A percentile compares a stretch with the other conserved stretches of the same genome.
These are phyloP conservation scores for Melieria crassipennis DNA, from an alignment of 2,888 invertebrate species.

Conservation along the genomic window DNA sequence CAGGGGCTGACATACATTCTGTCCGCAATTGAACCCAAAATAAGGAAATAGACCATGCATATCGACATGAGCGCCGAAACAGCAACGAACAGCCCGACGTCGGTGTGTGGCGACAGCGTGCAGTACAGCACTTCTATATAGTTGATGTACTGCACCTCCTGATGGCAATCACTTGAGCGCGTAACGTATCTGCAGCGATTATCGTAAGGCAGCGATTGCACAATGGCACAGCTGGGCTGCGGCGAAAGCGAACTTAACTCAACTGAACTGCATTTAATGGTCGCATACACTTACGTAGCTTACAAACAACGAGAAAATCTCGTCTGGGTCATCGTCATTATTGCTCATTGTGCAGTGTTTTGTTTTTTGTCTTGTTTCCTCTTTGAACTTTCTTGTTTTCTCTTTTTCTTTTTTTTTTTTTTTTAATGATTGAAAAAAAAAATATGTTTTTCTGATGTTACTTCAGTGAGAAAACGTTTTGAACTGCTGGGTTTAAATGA, in stretches of 20 bases:
- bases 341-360: no score
- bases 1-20: slow-evolving; percentile 66
- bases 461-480: no score
- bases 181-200: slow-evolving; percentile 64
- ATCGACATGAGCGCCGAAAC: slow-evolving; percentile 40
- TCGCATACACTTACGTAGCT: no score
- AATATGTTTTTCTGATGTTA: no score
- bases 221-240: slow-evolving; percentile 43
- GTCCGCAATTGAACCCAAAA: slow-evolving; percentile 69
- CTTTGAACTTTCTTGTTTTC: no score
- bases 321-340: no score
- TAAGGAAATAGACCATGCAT: slow-evolving; percentile 67
- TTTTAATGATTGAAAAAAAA: no score
- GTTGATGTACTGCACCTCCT: slow-evolving; percentile 54
- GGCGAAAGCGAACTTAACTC: neutral
- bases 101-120: slow-evolving; percentile 47
- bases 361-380: no score
- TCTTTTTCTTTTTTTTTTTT: no score
- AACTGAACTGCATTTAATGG: neutral
- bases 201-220: slow-evolving; percentile 39
- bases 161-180: slow-evolving; percentile 54
- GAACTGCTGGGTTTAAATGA: no score
- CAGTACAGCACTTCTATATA: slow-evolving; percentile 65
- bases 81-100: slow-evolving; percentile 37
- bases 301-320: no score